These are phyloP conservation scores for Periophthalmus magnuspinnatus DNA, from an alignment of 2,797 vertebrate genomes.

Conservation along the genomic window DNA sequence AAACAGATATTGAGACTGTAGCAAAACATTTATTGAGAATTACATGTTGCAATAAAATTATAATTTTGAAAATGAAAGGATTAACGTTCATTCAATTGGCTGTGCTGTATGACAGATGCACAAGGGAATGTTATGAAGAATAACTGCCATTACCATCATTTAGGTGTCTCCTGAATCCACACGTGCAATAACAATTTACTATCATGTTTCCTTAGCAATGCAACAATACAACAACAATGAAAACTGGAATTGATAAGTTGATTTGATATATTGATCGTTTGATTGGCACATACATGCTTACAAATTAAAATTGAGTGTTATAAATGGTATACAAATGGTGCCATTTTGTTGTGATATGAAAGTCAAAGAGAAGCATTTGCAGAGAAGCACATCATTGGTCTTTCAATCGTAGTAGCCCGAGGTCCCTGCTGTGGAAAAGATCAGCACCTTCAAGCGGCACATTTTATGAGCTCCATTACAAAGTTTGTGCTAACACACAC, in stretches of 20 bases:
- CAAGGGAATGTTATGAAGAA: slow-evolving; percentile 31
- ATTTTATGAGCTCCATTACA: slow-evolving; percentile 77
- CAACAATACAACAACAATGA: neutral
- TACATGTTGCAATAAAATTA: slow-evolving; percentile 28
- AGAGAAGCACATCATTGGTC: slow-evolving; percentile 30
- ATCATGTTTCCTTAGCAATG: neutral
- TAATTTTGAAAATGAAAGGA: slow-evolving; percentile 53
- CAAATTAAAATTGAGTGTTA: neutral
- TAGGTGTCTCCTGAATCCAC: slow-evolving; percentile 2
- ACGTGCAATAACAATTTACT: slow-evolving; percentile 23
- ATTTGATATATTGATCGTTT: too few species aligned
- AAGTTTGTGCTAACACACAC: slow-evolving; percentile 73
- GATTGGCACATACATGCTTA: neutral
- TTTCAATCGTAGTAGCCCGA: slow-evolving; percentile 33
- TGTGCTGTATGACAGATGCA: slow-evolving; percentile 1
- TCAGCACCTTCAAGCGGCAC: slow-evolving; percentile 59
- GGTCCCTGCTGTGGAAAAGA: slow-evolving; percentile 57
- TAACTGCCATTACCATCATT: slow-evolving; percentile 35
- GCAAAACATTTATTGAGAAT: slow-evolving; percentile 52
- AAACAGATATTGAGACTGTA: slow-evolving; percentile 3
- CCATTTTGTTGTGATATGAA: slow-evolving; percentile 5
- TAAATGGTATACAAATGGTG: neutral
- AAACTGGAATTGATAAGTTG: too few species aligned
- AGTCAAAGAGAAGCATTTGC: slow-evolving; percentile 19
- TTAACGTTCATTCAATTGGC: slow-evolving; percentile 44